Base-by-base conservation (phyloP, 1,140 invertebrate genomes). In the Drosophila arizonae region DNA sequence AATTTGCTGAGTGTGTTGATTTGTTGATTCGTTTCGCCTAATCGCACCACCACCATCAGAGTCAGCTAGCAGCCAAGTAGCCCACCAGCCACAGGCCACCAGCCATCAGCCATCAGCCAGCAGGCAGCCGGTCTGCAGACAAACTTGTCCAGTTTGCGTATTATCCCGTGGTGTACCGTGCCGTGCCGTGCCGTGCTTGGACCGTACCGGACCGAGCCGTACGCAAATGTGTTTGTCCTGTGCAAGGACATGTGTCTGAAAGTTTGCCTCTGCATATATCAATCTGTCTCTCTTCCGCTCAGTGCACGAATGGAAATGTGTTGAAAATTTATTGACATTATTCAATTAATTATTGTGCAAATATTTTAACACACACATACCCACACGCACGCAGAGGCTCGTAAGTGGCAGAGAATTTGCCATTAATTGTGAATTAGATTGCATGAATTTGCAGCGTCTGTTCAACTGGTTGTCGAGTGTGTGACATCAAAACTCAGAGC, bases 11-110 rank as follows among this genome's bases (percentile, higher is more conserved):
- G 90, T 90, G 89, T 90, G 85, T 89, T 90, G 89, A 90, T 90
- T 90, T 90, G 89, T 90, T 90, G 89, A 90, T 90, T 90, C 81
- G 89, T 90, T 90, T 90, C 89, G 89, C 85, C 89, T 90, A 90
- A 90, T 90, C 89, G 89, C 90, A 90, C 88, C 81, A 90, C 72
- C 82, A 87, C 82, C 82, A 79, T 61, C 62, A 67, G 58, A 73
- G 67, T 64, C 68, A 77, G 65, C 52, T 36, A 60, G 61, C 57
- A 46, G 67, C 61, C 62, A 66, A 67, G 65, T 66, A 54, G 64
- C 56, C 50, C 50, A 8, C 54, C 56, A 60, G 54, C 43, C 58
- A 55, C 15, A 48, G 39, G 65, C 41, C 33, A 36, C 2, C 62
- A 73, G 55, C 52, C 28, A 56, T 46, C 57, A 41, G 60, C 61